phyloP scores from a whole-genome alignment of 2,797 vertebrate genomes.

The Vireo griseus region DNA sequence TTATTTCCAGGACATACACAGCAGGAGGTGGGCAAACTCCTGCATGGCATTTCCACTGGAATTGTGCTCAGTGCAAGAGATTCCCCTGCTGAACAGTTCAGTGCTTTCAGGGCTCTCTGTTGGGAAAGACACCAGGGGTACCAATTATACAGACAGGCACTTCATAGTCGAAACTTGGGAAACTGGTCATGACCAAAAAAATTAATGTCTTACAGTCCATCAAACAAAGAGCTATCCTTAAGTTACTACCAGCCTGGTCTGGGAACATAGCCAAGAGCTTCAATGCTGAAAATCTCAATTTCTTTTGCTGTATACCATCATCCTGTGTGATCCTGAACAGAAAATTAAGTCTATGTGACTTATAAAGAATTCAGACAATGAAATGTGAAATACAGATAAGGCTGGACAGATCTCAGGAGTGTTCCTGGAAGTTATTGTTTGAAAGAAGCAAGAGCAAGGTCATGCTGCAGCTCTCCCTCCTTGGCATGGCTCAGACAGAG shows the following conservation, averaged over 20 bases:
- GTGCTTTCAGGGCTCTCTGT: neutral
- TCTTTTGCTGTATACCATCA: neutral
- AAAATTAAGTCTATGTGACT: neutral
- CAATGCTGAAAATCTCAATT: neutral
- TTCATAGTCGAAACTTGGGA: neutral
- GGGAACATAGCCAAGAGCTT: neutral
- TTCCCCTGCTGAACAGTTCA: neutral
- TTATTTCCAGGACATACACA: neutral
- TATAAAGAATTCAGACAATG: neutral
- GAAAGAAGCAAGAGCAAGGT: constrained; percentile 8
- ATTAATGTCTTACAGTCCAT: neutral
- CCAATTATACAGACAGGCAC: neutral
- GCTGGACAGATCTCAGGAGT: neutral
- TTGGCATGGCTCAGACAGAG: neutral
- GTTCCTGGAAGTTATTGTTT: neutral
- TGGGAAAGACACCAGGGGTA: neutral
- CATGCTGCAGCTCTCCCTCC: neutral
- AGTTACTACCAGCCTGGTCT: neutral
- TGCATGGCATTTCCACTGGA: rapidly evolving
- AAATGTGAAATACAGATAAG: neutral
- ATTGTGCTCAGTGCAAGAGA: neutral
- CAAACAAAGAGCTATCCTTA: neutral
- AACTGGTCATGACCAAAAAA: neutral
- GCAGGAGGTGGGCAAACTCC: neutral
- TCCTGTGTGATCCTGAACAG: neutral